Base-by-base conservation (phyloP, 2,797 vertebrate genomes). In the Pagetopsis macropterus region DNA sequence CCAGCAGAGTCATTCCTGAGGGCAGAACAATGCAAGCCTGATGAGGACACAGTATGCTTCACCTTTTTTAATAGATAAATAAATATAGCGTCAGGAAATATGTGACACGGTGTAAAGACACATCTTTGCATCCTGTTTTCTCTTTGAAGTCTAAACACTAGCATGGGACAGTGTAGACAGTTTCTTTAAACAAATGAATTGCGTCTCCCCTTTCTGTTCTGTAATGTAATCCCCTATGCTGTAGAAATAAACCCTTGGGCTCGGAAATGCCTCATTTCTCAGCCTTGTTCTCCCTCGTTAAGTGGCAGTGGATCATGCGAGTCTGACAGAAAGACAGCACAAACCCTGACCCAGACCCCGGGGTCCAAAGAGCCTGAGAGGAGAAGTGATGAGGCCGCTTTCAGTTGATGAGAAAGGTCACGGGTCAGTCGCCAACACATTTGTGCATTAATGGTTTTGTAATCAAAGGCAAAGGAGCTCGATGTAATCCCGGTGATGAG, bases 261-360 rank as follows among this genome's bases (percentile, higher is more conserved):
- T 86, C 77, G 88, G 92, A 93, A 92, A 92, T 91, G 85, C 88
- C 86, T 91, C 81, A 85, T 93, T 92, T 87, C 85, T 92, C 86
- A 89, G 83, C 65, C 81, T 78, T 62, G 73, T 85, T 91, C 87
- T 85, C 86, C 66, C 83, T 91, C 56, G 70, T 88, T 88, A 91
- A 91, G 87, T 88, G 85, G 86, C 88, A 87, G 83, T 84, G 81
- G 84, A 89, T 92, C 87, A 88, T 89, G 76, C 58, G 77, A 85
- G 87, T 79, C 85, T 85, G 88, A 89, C 89, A 88, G 75, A 87
- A 64, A 87, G 83, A 83, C 84, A 85, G 85, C 57, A 68, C 76
- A 88, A 79, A 85, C 70, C 67, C 78, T 89, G 89, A 91, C 90
- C 88, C 82, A 80, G 87, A 90, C 82, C 90, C 75, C 79, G 75